Evolutionary conservation across 1,140 invertebrate species (phyloP), one percentile per base, ranked within the genome.

Genomic region (Rhagoletis zephyria): DNA sequence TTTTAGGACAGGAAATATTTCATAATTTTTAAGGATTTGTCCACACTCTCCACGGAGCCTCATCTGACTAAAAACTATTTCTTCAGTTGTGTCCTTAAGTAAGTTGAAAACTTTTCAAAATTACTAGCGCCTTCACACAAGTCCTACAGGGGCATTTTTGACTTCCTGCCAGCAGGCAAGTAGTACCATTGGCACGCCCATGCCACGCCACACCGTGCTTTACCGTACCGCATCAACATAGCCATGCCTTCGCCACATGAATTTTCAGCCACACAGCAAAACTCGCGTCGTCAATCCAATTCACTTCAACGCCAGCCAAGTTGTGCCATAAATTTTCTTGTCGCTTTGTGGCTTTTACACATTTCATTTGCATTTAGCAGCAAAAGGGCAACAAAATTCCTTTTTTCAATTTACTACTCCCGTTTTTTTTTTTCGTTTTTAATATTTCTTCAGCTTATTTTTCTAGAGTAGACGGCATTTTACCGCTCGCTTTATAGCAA

Each of bases 311-410:
- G 12, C 61, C 61, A 63, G n/a, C 12, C 61, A 63, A n/a, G 61
- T 63, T 63, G 30, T 74, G 42, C 42, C 40, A 70, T 70, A 70
- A 70, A 70, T 70, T 70, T 45, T 1, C 40, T 70, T 70, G 40
- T 45, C 6, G 40, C 40, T 45, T 70, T 70, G 65, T 70, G 65
- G 65, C 40, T 42, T 70, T 70, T 70, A 6, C 30, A 6, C 65
- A 70, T 70, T 70, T 70, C 30, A 30, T 1, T 42, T 14, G 42
- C 1, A 40, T 2, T 16, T n/a, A 70, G 42, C 40, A 45, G n/a
- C n/a, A 5, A 10, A 70, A n/a, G 14, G 1, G 14, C 65, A 40
- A 9, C 6, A 12, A 0, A 70, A 45, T 40, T 70, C 14, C 40
- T 70, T 70, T 70, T 30, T 63, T 14, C 5, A 67, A 67, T 30